Evolutionary conservation across 1,140 invertebrate genomes (phyloP).

Genomic region (Drosophila paulistorum): DNA sequence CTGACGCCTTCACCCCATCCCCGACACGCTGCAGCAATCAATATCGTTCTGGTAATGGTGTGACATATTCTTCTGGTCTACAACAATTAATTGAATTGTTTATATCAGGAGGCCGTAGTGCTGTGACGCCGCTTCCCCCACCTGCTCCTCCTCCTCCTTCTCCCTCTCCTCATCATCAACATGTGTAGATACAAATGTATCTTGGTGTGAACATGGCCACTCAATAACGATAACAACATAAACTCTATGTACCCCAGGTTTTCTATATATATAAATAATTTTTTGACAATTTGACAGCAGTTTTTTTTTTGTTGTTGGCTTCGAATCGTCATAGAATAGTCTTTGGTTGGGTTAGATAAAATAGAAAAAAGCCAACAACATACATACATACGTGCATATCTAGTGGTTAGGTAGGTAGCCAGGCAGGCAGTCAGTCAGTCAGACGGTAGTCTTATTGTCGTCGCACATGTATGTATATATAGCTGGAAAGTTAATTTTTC

Average conservation of each 20-base stretch:
- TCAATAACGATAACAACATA: constrained; percentile 75
- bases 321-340: constrained; percentile 38
- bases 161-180: constrained; percentile 22
- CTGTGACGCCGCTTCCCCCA: neutral
- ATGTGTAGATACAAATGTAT: constrained; percentile 79
- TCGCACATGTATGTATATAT: constrained; percentile 17
- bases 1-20: neutral
- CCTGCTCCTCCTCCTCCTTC: too few relatives aligned
- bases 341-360: constrained; percentile 39
- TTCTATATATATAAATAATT: constrained; percentile 33
- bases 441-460: constrained; percentile 66
- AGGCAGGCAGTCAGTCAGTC: constrained; percentile 27
- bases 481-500: constrained; percentile 78
- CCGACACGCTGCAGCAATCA: neutral
- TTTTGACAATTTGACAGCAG: constrained; percentile 79
- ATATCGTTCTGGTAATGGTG: constrained; percentile 37
- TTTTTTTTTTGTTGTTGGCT: constrained; percentile 52
- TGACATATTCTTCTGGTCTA: constrained; percentile 62
- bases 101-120: constrained; percentile 36
- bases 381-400: constrained; percentile 12
- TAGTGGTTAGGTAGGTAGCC: neutral
- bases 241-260: neutral
- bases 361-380: constrained; percentile 8
- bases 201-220: constrained; percentile 72
- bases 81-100: constrained; percentile 81